Conservation (phyloP, 2,797 vertebrate species). For the Macropus fuliginosus region DNA sequence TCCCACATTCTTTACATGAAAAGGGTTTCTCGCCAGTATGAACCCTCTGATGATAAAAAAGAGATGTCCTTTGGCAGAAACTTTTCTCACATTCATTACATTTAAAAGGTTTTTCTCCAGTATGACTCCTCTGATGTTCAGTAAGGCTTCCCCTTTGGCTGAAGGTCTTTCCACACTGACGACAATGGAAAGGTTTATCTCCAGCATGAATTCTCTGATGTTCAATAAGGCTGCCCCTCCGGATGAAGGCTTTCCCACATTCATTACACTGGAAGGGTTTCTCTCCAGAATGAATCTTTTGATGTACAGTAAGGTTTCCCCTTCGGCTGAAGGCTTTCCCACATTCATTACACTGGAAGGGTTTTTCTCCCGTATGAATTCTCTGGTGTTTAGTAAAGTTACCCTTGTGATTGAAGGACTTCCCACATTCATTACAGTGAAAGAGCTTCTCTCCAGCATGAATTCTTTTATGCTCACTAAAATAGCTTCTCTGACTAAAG, state of each 20-base stretch:
- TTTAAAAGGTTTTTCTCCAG: slow-evolving; percentile 63
- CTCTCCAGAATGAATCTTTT: slow-evolving; percentile 86
- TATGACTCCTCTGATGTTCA: slow-evolving; percentile 64
- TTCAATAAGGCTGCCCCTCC: slow-evolving; percentile 76
- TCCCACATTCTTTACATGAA: slow-evolving; percentile 43
- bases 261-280: slow-evolving; percentile 69
- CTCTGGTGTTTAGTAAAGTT: slow-evolving; percentile 71
- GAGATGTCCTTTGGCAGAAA: slow-evolving; percentile 68
- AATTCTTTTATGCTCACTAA: slow-evolving; percentile 85
- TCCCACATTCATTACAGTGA: slow-evolving; percentile 73
- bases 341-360: slow-evolving; percentile 86
- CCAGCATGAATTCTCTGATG: slow-evolving; percentile 77
- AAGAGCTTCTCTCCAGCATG: slow-evolving; percentile 91
- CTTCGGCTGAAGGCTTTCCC: slow-evolving; percentile 73
- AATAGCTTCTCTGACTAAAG: slow-evolving; percentile 78
- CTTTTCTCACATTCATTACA: slow-evolving; percentile 68
- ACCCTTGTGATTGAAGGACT: slow-evolving; percentile 75
- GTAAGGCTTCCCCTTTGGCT: slow-evolving; percentile 63
- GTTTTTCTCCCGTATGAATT: slow-evolving; percentile 85
- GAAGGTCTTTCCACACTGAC: slow-evolving; percentile 68
- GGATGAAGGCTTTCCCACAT: slow-evolving; percentile 78
- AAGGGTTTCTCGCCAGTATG: slow-evolving; percentile 74
- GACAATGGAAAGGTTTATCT: slow-evolving; percentile 62
- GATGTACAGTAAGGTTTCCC: slow-evolving; percentile 79
- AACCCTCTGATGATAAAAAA: slow-evolving; percentile 67